Evolutionary conservation across 1,140 invertebrate genomes (phyloP).

Genomic region (Papilio helenus): DNA sequence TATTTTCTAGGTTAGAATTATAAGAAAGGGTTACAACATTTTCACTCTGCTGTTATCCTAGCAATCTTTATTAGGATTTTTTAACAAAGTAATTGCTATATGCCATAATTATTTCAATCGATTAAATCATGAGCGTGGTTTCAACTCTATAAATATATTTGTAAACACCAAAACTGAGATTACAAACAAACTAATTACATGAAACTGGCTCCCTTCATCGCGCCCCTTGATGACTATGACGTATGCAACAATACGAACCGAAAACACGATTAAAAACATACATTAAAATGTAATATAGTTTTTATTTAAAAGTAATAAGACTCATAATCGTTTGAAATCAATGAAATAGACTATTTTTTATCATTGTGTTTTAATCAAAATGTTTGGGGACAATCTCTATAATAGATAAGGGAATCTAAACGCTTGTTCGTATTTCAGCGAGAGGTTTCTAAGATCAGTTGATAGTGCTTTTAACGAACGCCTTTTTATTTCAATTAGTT

Average conservation of each 20-base stretch:
- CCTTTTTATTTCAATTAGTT: constrained; percentile 3
- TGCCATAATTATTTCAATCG: no score
- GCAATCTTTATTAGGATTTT: no score
- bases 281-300: constrained; percentile 34
- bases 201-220: constrained; percentile 64
- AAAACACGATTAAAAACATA: constrained; percentile 41
- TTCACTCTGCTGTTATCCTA: no score
- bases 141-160: no score
- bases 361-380: constrained; percentile 26
- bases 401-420: constrained; percentile 34
- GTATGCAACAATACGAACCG: constrained; percentile 57
- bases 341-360: constrained; percentile 1
- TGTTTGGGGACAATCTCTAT: constrained; percentile 27
- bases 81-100: no score
- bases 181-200: constrained; percentile 74
- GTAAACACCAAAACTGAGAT: constrained; percentile 58
- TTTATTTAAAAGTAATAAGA: constrained; percentile 35
- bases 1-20: no score
- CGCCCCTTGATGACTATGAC: constrained; percentile 58
- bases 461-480: constrained; percentile 2
- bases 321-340: constrained; percentile 10
- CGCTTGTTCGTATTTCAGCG: constrained; percentile 23
- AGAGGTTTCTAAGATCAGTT: constrained; percentile 28
- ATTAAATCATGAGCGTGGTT: no score
- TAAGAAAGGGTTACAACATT: no score